These are phyloP conservation scores for Spisula solida DNA, from an alignment of 2,888 invertebrate genomes.

Conservation along the genomic window DNA sequence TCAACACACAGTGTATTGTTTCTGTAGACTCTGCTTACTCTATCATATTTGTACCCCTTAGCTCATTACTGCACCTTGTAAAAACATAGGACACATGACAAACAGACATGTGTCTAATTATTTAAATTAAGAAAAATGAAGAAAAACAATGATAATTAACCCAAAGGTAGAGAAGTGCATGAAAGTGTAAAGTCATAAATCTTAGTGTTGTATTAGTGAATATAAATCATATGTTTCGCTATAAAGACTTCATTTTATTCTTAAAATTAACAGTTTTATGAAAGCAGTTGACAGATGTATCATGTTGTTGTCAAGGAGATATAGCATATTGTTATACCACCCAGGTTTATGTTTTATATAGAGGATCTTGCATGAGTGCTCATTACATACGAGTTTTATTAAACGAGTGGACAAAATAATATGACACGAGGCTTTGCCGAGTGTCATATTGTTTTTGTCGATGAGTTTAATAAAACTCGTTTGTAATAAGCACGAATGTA, in stretches of 20 bases:
- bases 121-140: constrained; percentile 14
- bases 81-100: background rate
- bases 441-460: too few species aligned
- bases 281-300: constrained; percentile 7
- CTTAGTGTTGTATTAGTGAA: background rate
- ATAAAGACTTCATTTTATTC: constrained; percentile 35
- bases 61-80: background rate
- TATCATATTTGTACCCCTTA: too few species aligned
- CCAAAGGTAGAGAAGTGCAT: background rate
- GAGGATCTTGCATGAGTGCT: too few species aligned
- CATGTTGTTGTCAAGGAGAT: background rate
- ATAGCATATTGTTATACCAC: background rate
- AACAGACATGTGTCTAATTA: background rate
- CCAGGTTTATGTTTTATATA: background rate
- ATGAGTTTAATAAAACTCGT: too few species aligned
- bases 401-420: too few species aligned
- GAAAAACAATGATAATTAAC: constrained; percentile 1
- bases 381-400: too few species aligned
- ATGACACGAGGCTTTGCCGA: too few species aligned
- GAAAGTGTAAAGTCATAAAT: constrained; percentile 29
- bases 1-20: too few species aligned
- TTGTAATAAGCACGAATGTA: too few species aligned
- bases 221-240: constrained; percentile 29
- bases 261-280: constrained; percentile 42
- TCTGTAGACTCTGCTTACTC: too few species aligned